phyloP scores from a whole-genome alignment of 2,113 vertebrate genomes.

The Amphilophus citrinellus region DNA sequence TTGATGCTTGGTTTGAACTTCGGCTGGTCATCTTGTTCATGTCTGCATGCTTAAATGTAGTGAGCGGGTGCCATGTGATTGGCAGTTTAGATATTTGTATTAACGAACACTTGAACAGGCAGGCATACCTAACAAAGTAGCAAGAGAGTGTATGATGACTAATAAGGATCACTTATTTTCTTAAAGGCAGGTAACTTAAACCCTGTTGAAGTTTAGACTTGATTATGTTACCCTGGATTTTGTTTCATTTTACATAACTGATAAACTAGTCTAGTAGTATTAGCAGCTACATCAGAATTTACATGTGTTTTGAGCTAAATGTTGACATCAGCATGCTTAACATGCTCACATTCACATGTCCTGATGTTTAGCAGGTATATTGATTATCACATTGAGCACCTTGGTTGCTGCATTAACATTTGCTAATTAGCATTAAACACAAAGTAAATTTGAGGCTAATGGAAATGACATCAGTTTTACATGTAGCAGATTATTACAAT shows the following conservation, averaged over 20 bases:
- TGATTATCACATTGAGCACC: neutral
- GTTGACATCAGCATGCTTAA: neutral
- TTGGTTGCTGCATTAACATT: neutral
- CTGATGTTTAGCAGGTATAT: no score
- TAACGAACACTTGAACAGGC: neutral
- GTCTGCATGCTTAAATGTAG: neutral
- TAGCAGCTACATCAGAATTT: neutral
- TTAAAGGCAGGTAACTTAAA: neutral
- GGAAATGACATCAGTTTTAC: neutral
- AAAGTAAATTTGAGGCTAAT: neutral
- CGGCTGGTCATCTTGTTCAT: neutral
- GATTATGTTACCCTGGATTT: neutral
- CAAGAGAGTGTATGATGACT: neutral
- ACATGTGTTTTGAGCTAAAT: neutral
- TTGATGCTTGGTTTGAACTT: neutral
- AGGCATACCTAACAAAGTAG: neutral
- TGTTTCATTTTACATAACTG: neutral
- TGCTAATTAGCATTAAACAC: neutral
- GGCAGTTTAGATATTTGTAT: neutral
- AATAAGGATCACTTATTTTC: neutral
- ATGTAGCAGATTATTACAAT: neutral
- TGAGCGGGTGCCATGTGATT: neutral
- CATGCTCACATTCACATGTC: no score
- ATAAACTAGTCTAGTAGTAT: neutral
- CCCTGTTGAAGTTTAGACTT: neutral